Base-by-base conservation (phyloP, 2,797 vertebrate genomes). In the Ptychobarbus kaznakovi region DNA sequence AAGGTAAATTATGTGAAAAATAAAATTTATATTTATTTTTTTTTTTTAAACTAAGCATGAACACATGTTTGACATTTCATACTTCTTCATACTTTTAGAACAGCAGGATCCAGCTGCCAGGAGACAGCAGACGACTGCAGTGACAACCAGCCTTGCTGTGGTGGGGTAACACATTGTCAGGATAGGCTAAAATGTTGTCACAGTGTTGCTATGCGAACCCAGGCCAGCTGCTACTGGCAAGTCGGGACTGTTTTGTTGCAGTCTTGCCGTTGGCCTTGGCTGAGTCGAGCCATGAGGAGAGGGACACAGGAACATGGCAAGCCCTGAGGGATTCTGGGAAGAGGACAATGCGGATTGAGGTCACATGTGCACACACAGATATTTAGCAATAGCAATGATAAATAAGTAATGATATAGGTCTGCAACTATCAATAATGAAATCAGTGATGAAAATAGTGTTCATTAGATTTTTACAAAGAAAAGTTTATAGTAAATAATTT, bases 281-380 rank as follows among this genome's bases (percentile, higher is more conserved):
- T 79, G 87, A 86, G 91, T 87, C 22, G 4, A 65, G 89, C 88
- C 92, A 93, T 92, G 94, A 91, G 93, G 92, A 93, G 90, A 91
- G 92, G 90, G 93, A 92, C 86, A 87, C 88, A 87, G 90, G 90
- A 94, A 93, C 93, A 93, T 89, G 91, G 86, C 82, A 79, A 87
- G 77, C 86, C 88, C 90, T 87, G 87, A 90, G 91, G 91, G 92
- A 94, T 90, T 90, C 86, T 87, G 85, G 86, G 44, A 53, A 82
- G 89, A 90, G 91, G 90, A 90, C 84, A 70, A 20, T 3, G 56
- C 35, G 35, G 89, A 88, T 88, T 89, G 89, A 90, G 87, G 89
- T 89, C 86, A 56, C 8, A 58, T 16, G 40, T 9, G 6, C 53
- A 22, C 22, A 18, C 38, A 80, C 3, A 44, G n/a, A 70, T 69